A percentile compares a stretch with the other conserved stretches of the same genome.
Conservation (phyloP, 2,888 invertebrate genomes). For the Ashinkailepas kermadecensis region DNA sequence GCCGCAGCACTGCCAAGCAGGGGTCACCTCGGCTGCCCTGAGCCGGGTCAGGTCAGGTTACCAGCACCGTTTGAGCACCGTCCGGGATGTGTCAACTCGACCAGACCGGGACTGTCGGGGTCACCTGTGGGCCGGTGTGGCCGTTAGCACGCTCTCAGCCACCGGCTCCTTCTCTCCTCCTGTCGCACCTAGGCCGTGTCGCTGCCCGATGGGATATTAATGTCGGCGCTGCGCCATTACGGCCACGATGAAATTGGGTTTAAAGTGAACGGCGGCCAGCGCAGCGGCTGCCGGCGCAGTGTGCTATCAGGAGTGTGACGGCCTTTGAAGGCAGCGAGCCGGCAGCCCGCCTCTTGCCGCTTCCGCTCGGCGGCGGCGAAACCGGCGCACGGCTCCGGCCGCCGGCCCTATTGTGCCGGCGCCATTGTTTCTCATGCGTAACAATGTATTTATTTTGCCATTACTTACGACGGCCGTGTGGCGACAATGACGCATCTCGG, state of each 20-base stretch:
- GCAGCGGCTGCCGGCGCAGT: too few relatives aligned
- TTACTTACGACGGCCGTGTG: not conserved
- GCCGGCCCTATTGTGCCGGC: not conserved
- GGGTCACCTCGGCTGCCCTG: too few relatives aligned
- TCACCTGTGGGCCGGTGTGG: too few relatives aligned
- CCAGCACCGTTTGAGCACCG: too few relatives aligned
- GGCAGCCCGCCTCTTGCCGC: constrained; percentile 1
- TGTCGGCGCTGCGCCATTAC: not conserved
- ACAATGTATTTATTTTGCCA: constrained; percentile 12
- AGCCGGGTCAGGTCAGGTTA: too few relatives aligned
- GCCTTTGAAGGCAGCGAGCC: not conserved
- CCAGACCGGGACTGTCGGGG: too few relatives aligned
- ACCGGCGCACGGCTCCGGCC: not conserved
- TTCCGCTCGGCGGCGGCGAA: constrained; percentile 6
- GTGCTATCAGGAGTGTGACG: not conserved
- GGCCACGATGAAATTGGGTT: not conserved
- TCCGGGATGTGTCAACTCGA: too few relatives aligned
- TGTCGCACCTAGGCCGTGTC: too few relatives aligned
- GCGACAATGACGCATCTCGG: constrained; percentile 1
- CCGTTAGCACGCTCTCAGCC: too few relatives aligned
- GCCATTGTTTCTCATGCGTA: constrained; percentile 11
- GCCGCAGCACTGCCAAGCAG: too few relatives aligned
- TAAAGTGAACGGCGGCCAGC: not conserved
- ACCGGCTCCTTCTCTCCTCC: too few relatives aligned
- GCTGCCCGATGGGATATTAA: constrained; percentile 7